Base-by-base conservation (phyloP, 2,113 vertebrate genomes). In the Mirza zaza region DNA sequence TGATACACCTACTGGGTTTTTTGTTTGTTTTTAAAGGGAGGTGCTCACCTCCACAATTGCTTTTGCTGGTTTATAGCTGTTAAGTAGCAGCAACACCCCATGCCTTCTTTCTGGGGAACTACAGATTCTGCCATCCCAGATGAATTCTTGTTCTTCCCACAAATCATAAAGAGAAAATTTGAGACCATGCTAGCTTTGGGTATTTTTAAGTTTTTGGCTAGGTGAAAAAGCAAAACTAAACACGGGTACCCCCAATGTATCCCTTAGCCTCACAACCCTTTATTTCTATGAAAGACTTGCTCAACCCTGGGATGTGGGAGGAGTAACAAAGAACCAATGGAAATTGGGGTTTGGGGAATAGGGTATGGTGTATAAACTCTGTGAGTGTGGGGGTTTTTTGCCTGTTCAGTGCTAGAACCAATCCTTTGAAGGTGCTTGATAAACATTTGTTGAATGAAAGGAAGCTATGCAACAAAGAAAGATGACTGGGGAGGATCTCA, bases 171-270 rank as follows among this genome's bases (percentile, higher is more conserved):
- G 36, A 79, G 68, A 67, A 39, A 81, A 87, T n/a, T 50, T 3
- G 8, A 73, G 61, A 32, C 9, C 13, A 5, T 29, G n/a, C 20
- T 77, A 91, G 68, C 39, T 88, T 71, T 84, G 87, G 14, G 36
- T 70, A 32, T 65, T 65, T 77, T 65, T 45, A 25, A 5, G 81
- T 39, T 92, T 80, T 83, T 50, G 50, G 29, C 48, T 50, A 70
- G 10, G 6, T 87, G 36, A 71, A 82, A 85, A 92, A 94, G 25
- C 13, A 91, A 93, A 68, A 96, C 48, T 67, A 77, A 97, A 61
- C n/a, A 67, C 42, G 42, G n/a, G 11, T 76, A 63, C 76, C 81
- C 20, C 71, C 5, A 13, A 2, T 20, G 32, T 55, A 36, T 12
- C 3, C 25, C n/a, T 61, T 14, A 8, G 29, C 27, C n/a, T 32